Base-by-base conservation (phyloP, 2,113 vertebrate species). In the Neolamprologus hecqui region DNA sequence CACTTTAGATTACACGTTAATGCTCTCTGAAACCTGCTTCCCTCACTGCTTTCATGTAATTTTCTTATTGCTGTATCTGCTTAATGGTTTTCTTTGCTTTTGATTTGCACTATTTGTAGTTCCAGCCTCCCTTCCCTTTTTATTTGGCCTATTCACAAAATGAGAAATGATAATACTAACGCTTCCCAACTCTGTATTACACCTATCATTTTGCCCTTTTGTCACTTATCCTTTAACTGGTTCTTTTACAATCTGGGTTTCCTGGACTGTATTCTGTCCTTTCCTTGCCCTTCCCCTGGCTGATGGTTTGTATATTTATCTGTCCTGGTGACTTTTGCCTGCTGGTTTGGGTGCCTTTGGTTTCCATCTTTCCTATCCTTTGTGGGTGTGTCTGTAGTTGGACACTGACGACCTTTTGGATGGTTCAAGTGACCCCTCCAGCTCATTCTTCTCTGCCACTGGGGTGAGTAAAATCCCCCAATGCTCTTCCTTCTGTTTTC, bases 391-490 rank as follows among this genome's bases (percentile, higher is more conserved):
- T 94, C 90, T 97, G 81, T 97, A 98, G 97, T 97, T 98, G 93
- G 98, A 98, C 95, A 95, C 96, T 92, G 98, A 98, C 90, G 97
- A 98, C 96, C 97, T 98, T 96, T 97, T 98, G 97, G 97, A 98
- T 96, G 97, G 96, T 94, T 96, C 97, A 47, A 96, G 97, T 95
- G 97, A 98, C 93, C 97, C 98, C 94, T 96, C 97, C 95, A 97
- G 95, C 92, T 97, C 98, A 94, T 98, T 98, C 97, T 98, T 98
- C 96, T 97, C 97, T 93, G 94, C 97, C 90, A 94, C 97, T 92
- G 97, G 97, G 97, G 98, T 98, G 96, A 96, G 97, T 98, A 95
- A 91, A 91, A 91, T 83, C 96, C 94, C 95, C 95, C 93, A 85
- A 91, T 86, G 73, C 92, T 93, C 82, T 17, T 60, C 68, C 86